phyloP scores from a whole-genome alignment of 1,140 invertebrate genomes.

The Trichogramma pretiosum region DNA sequence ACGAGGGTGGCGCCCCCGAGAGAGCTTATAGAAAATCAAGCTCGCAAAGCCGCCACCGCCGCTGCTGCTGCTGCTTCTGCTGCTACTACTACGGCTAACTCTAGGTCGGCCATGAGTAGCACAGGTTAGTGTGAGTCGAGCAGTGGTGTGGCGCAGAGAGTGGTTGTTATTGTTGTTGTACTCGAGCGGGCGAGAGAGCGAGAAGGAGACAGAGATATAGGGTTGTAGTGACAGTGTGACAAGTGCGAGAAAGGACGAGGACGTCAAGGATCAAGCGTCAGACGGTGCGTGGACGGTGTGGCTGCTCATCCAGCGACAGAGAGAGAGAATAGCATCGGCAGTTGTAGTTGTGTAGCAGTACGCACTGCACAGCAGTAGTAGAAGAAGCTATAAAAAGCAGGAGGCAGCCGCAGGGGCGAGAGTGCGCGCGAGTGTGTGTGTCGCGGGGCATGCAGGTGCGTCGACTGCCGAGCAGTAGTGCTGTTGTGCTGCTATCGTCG shows the following conservation, averaged over 20 bases:
- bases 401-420: not conserved
- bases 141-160: not conserved
- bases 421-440: not conserved
- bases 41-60: not conserved
- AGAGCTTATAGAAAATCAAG: conserved; percentile 18
- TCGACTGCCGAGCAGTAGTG: too few relatives aligned
- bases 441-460: not conserved
- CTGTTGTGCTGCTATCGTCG: too few relatives aligned
- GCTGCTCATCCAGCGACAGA: not conserved
- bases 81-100: conserved; percentile 1
- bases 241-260: not conserved
- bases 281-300: not conserved
- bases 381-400: not conserved
- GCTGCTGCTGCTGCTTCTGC: not conserved
- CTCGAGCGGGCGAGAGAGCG: not conserved
- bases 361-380: too few relatives aligned
- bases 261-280: not conserved
- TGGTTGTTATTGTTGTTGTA: too few relatives aligned
- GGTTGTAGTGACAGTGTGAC: not conserved
- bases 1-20: conserved; percentile 2
- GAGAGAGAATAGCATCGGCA: not conserved
- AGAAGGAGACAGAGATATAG: not conserved
- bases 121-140: not conserved
- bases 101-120: not conserved
- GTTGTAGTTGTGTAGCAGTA: too few relatives aligned